Evolutionary conservation across 2,797 vertebrate genomes (phyloP).

Genomic region (Remorina albescens): DNA sequence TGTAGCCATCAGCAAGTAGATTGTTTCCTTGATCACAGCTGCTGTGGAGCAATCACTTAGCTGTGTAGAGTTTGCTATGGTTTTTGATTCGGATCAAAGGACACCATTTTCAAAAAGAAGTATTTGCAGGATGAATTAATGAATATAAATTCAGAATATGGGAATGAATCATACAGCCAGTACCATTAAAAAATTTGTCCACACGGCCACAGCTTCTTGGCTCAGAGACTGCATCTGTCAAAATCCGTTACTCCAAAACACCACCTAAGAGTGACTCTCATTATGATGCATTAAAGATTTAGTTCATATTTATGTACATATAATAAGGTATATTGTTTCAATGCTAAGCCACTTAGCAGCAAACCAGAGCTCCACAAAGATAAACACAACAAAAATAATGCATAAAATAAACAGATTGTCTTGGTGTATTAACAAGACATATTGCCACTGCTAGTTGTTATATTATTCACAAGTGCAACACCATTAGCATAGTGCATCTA

Average conservation of each 20-base stretch:
- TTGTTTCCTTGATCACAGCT: slow-evolving; percentile 17
- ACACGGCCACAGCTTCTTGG: slow-evolving; percentile 11
- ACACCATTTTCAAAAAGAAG: slow-evolving; percentile 12
- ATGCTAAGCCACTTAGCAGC: not conserved
- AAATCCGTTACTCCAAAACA: slow-evolving; percentile 18
- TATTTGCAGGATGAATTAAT: slow-evolving; percentile 11
- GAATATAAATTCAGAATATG: slow-evolving; percentile 1
- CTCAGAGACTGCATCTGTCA: slow-evolving; percentile 17
- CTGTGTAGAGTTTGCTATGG: slow-evolving; percentile 7
- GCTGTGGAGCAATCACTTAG: slow-evolving; percentile 23
- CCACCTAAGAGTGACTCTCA: slow-evolving; percentile 15
- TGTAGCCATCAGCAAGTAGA: slow-evolving; percentile 24
- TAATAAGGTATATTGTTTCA: not conserved
- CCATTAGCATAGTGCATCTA: not conserved
- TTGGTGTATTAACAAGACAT: not conserved
- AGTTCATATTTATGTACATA: slow-evolving; percentile 31
- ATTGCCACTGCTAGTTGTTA: not conserved
- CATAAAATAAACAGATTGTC: not conserved
- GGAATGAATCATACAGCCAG: slow-evolving; percentile 6
- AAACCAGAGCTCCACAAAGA: not conserved
- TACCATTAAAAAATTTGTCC: slow-evolving; percentile 9
- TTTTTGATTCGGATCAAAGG: slow-evolving; percentile 27
- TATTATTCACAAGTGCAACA: not conserved
- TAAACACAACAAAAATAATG: not conserved
- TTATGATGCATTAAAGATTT: slow-evolving; percentile 5